Evolutionary conservation across 2,113 vertebrate species (phyloP).

Genomic region (Anas platyrhynchos): DNA sequence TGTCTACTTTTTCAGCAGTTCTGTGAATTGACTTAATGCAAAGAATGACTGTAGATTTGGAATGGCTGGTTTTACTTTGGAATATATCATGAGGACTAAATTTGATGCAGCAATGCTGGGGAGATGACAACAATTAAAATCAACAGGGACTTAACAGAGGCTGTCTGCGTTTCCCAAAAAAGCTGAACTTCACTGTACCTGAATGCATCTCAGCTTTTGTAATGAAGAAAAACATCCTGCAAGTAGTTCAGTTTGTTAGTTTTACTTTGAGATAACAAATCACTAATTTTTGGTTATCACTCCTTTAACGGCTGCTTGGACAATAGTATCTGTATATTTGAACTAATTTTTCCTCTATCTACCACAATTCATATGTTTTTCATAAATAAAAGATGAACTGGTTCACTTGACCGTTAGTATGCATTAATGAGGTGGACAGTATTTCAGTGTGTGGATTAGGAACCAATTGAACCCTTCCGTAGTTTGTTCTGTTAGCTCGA

Average conservation of each 20-base stretch:
- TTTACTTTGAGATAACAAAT: constrained; percentile 34
- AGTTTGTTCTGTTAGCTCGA: background rate
- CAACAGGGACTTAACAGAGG: constrained; percentile 2
- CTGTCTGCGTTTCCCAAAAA: background rate
- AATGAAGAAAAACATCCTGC: constrained; percentile 10
- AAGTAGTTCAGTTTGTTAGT: constrained; percentile 48
- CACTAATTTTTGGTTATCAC: constrained; percentile 10
- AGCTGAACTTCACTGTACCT: constrained; percentile 10
- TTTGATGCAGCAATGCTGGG: constrained; percentile 33
- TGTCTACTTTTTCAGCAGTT: constrained; percentile 82
- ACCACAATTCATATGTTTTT: constrained; percentile 60
- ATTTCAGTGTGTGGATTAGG: background rate
- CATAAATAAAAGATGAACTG: constrained; percentile 59
- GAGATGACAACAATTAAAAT: constrained; percentile 31
- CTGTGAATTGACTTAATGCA: constrained; percentile 75
- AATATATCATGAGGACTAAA: constrained; percentile 44
- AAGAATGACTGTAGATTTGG: constrained; percentile 60
- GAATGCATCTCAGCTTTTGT: constrained; percentile 37
- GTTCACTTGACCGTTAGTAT: constrained; percentile 9
- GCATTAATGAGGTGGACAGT: background rate
- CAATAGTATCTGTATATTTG: constrained; percentile 75
- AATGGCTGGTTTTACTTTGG: constrained; percentile 57
- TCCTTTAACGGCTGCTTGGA: constrained; percentile 50
- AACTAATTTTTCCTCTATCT: constrained; percentile 69
- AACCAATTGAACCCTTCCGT: background rate